Evolutionary conservation across 1,140 invertebrate genomes (phyloP), one percentile per base, ranked within the genome.

Genomic region (Drosophila malerkotliana): DNA sequence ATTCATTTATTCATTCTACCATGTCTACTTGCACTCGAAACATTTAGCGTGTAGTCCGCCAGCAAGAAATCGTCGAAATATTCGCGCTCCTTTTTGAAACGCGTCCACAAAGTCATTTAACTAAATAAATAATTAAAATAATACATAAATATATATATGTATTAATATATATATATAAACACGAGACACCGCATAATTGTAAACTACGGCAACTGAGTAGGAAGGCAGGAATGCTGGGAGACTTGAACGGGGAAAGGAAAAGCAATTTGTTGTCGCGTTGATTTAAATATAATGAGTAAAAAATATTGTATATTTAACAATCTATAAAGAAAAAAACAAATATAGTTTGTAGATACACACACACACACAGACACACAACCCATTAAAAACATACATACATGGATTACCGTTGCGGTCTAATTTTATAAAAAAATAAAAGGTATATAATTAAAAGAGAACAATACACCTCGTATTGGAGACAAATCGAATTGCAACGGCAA

Each of bases 251-350:
- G 26, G 28, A 14, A 59, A 56, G 45, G 14, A 51, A 28, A 41
- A 75, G 54, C 55, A 81, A 77, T 54, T 59, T 59, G 58, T 75
- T 64, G 48, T 72, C 66, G 60, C 68, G 74, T 72, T 72, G 55
- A 77, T 54, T 77, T 56, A 39, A 72, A 67, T 49, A 28, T 72
- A 64, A 26, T 52, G 44, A 44, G 18, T 67, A 67, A 66, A 52
- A 64, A 71, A 81, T 77, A 81, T 77, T 77, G 74, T 80, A 81
- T 81, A 81, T 81, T 69, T 72, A 69, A 73, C 74, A 62, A 82
- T 75, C 79, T 74, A 67, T 79, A 1, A 10, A 37, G 4, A 9
- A 44, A 47, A 58, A 60, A 71, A 60, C 58, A 83, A 78, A 55
- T 54, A 78, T 67, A 83, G 67, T 34, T 59, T 72, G 47, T 72